Evolutionary conservation across 2,888 invertebrate species (phyloP).

Genomic region (Tholera decimalis): DNA sequence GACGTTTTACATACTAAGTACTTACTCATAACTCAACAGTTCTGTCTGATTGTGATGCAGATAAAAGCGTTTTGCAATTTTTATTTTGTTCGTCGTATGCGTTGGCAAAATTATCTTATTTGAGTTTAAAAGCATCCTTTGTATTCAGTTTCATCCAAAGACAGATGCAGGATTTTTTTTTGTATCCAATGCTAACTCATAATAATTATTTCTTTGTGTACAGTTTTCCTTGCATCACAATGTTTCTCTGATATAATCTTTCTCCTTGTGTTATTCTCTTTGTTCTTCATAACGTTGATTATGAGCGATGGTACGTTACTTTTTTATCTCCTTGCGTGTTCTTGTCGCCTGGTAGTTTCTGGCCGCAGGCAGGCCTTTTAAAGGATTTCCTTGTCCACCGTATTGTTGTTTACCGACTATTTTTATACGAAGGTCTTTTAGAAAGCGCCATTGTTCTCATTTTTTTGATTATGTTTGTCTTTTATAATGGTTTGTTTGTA

Average conservation of each 20-base stretch:
- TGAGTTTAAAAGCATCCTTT: slow-evolving; percentile 26
- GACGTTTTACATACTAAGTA: slow-evolving; percentile 40
- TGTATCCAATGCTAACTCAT: slow-evolving; percentile 1
- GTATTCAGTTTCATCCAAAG: slow-evolving; percentile 16
- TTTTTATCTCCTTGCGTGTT: slow-evolving; percentile 55
- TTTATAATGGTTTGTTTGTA: slow-evolving; percentile 37
- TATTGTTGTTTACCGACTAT: slow-evolving; percentile 55
- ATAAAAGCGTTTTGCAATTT: slow-evolving; percentile 30
- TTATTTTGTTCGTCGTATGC: slow-evolving; percentile 6
- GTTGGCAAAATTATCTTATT: slow-evolving; percentile 26
- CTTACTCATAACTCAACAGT: slow-evolving; percentile 40
- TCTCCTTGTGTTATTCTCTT: slow-evolving; percentile 67
- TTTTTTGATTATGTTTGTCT: slow-evolving; percentile 51
- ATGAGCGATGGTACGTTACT: slow-evolving; percentile 49
- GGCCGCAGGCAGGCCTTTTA: slow-evolving; percentile 49
- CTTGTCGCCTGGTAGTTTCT: slow-evolving; percentile 54
- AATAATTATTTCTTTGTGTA: slow-evolving; percentile 13
- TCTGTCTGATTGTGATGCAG: slow-evolving; percentile 42
- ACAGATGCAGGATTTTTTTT: slow-evolving; percentile 9
- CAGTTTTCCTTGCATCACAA: slow-evolving; percentile 28
- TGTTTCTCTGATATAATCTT: slow-evolving; percentile 43
- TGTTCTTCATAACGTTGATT: slow-evolving; percentile 62
- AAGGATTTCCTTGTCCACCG: slow-evolving; percentile 54
- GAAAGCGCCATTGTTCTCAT: slow-evolving; percentile 47
- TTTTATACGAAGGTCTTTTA: slow-evolving; percentile 33